Evolutionary conservation across 1,140 invertebrate species (phyloP).

Genomic region (Drosophila melanica): DNA sequence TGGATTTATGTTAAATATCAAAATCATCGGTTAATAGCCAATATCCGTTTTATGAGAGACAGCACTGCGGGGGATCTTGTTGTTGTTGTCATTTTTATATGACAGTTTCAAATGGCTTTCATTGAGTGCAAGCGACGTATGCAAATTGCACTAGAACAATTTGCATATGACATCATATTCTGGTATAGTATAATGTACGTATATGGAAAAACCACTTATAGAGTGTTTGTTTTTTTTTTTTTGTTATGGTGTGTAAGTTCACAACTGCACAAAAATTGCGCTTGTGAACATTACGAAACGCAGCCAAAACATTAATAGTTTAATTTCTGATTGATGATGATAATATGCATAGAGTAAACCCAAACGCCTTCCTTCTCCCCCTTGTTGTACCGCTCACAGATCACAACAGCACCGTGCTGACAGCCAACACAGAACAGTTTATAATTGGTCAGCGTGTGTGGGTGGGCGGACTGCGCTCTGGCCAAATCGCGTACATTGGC

Average conservation of each 20-base stretch:
- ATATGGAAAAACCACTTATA: conserved; percentile 14
- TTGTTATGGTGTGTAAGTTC: conserved; percentile 2
- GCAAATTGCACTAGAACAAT: conserved; percentile 54
- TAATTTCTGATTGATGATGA: conserved; percentile 56
- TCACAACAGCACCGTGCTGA: conserved; percentile 92
- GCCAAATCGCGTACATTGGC: conserved; percentile 98
- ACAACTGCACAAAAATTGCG: conserved; percentile 8
- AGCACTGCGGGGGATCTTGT: conserved; percentile 56
- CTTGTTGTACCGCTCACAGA: conserved; percentile 85
- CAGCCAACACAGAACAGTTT: conserved; percentile 96
- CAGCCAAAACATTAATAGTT: conserved; percentile 32
- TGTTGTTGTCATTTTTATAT: conserved; percentile 33
- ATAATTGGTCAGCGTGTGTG: conserved; percentile 97
- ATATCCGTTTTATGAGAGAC: conserved; percentile 52
- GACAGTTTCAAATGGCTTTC: conserved; percentile 66
- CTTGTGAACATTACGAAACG: conserved; percentile 25
- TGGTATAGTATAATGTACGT: conserved; percentile 2
- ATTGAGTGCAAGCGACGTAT: conserved; percentile 66
- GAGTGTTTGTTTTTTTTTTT: neutral
- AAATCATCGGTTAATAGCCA: conserved; percentile 32
- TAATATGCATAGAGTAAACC: conserved; percentile 13
- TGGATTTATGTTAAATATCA: conserved; percentile 28
- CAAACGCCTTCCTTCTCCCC: conserved; percentile 14
- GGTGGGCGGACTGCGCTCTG: conserved; percentile 97
- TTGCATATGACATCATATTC: conserved; percentile 72